A percentile compares a stretch with the other conserved stretches of the same genome.
Conservation (phyloP, 2,888 invertebrate genomes). For the Metacarcinus magister region DNA sequence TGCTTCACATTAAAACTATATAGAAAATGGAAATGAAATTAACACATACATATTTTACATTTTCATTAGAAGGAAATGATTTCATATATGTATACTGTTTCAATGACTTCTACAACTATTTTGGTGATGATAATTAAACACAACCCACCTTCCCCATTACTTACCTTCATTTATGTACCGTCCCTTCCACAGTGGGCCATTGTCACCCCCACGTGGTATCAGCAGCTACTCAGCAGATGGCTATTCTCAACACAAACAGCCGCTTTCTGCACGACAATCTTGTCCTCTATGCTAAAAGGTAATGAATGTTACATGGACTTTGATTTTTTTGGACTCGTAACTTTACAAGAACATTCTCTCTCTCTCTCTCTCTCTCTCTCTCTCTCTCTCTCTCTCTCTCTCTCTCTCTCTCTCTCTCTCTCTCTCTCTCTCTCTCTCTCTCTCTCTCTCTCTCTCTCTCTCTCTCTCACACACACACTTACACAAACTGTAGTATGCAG, state of each 20-base stretch:
- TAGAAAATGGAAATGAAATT: no score
- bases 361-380: background rate
- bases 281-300: conserved; percentile 92
- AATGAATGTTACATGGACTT: background rate
- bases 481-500: no score
- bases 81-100: no score
- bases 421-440: conserved; percentile 16
- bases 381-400: conserved; percentile 48
- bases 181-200: conserved; percentile 91
- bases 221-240: conserved; percentile 96
- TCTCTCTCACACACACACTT: background rate
- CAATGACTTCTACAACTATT: no score
- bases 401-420: conserved; percentile 48
- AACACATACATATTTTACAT: no score
- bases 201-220: conserved; percentile 97
- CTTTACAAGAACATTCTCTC: background rate
- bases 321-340: background rate
- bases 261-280: conserved; percentile 98
- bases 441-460: conserved; percentile 19
- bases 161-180: background rate
- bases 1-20: no score
- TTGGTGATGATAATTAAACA: no score
- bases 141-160: no score
- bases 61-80: no score
- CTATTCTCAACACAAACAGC: conserved; percentile 95